Conservation (phyloP, 2,113 vertebrate species). For the Eurystomus gularis region DNA sequence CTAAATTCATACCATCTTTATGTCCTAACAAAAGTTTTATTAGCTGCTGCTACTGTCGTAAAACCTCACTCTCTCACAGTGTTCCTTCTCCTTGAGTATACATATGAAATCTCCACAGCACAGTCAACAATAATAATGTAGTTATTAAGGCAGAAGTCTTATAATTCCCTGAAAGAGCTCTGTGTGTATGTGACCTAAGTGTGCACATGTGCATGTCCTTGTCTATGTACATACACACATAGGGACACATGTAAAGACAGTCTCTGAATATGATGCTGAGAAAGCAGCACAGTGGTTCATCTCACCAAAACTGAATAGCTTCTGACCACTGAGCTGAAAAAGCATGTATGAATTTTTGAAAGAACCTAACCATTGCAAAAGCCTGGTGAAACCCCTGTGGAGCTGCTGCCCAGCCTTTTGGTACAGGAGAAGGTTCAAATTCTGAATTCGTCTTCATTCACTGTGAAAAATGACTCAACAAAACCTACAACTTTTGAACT, state of each 20-base stretch:
- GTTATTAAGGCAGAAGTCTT: background rate
- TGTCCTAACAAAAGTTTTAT: background rate
- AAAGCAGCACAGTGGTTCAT: background rate
- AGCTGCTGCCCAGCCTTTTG: background rate
- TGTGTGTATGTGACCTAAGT: background rate
- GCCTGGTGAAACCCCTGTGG: background rate
- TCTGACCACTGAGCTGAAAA: background rate
- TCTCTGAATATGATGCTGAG: rapidly evolving
- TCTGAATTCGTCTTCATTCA: background rate
- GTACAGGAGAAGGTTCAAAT: background rate
- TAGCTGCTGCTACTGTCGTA: background rate
- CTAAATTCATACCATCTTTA: background rate
- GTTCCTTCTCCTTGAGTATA: background rate
- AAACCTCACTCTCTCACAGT: background rate
- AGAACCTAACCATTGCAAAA: background rate
- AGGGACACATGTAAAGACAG: background rate
- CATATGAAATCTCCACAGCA: background rate
- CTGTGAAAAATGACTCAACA: background rate
- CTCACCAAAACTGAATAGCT: rapidly evolving
- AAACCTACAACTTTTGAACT: background rate
- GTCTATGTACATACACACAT: rapidly evolving
- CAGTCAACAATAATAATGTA: background rate
- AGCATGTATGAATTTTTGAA: background rate
- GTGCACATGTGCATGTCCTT: rapidly evolving
- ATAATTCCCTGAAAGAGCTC: background rate